A percentile compares a stretch with the other conserved stretches of the same genome.
phyloP scores from a whole-genome alignment of 2,797 vertebrate genomes.

The Acanthiza pusilla region DNA sequence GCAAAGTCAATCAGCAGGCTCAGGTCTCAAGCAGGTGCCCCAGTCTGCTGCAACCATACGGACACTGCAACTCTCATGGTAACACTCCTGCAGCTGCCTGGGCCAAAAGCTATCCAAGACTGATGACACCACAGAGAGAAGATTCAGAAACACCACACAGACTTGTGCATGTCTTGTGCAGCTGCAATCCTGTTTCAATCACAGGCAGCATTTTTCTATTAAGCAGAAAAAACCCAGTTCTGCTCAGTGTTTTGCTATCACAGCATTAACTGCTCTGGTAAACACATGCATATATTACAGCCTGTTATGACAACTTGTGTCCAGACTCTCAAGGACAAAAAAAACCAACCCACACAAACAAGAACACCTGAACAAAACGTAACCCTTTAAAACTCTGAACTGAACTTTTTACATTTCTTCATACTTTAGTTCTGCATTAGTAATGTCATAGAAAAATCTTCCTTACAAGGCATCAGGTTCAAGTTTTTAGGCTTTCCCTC shows the following conservation, averaged over 20 bases:
- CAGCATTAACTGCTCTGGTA: neutral
- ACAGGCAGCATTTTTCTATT: neutral
- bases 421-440: neutral
- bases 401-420: neutral
- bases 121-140: neutral
- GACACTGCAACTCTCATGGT: neutral
- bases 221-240: neutral
- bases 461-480: neutral
- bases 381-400: neutral
- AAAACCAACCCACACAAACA: neutral
- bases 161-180: neutral
- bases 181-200: neutral
- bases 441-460: neutral
- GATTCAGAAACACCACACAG: neutral
- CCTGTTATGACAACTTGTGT: neutral
- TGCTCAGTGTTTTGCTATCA: neutral
- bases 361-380: neutral
- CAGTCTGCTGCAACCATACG: fast-evolving
- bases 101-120: neutral
- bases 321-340: neutral
- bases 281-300: neutral
- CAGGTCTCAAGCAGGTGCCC: neutral
- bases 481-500: neutral
- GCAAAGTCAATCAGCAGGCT: neutral
- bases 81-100: neutral